Conservation (phyloP, 2,113 vertebrate genomes). For the Callorhinus ursinus region DNA sequence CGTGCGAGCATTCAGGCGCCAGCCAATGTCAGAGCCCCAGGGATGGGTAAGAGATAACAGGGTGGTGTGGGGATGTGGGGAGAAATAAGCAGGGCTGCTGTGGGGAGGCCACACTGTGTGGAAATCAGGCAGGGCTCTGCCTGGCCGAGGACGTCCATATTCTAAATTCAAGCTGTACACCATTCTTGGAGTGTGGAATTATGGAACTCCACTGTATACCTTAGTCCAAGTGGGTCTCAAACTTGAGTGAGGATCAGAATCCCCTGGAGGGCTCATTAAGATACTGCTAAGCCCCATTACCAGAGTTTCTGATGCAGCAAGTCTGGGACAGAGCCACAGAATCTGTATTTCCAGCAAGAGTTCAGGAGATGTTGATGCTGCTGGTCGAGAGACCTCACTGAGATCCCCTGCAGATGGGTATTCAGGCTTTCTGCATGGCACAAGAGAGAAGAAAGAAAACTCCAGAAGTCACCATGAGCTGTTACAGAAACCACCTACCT, state of each 20-base stretch:
- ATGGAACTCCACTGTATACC: background rate
- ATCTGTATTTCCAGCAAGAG: background rate
- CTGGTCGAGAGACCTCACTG: background rate
- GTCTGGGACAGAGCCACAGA: background rate
- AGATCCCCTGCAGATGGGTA: background rate
- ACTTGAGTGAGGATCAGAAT: background rate
- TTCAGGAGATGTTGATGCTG: too few relatives aligned
- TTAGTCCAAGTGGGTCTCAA: background rate
- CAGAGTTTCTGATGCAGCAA: background rate
- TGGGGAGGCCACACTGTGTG: background rate
- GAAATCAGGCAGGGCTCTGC: background rate
- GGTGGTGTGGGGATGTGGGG: background rate
- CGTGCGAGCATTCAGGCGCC: background rate
- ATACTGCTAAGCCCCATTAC: background rate
- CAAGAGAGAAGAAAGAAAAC: background rate
- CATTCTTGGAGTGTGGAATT: background rate
- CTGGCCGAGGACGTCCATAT: background rate
- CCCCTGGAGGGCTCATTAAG: background rate
- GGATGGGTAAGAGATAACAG: too few relatives aligned
- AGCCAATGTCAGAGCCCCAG: fast-evolving
- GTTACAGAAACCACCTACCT: background rate
- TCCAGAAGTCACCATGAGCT: background rate
- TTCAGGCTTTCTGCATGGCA: background rate
- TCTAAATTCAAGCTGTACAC: background rate
- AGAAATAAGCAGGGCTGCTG: background rate